Percentiles rank a stretch among this genome's conserved stretches.
phyloP scores from a whole-genome alignment of 2,113 vertebrate species.

The Sprattus sprattus region DNA sequence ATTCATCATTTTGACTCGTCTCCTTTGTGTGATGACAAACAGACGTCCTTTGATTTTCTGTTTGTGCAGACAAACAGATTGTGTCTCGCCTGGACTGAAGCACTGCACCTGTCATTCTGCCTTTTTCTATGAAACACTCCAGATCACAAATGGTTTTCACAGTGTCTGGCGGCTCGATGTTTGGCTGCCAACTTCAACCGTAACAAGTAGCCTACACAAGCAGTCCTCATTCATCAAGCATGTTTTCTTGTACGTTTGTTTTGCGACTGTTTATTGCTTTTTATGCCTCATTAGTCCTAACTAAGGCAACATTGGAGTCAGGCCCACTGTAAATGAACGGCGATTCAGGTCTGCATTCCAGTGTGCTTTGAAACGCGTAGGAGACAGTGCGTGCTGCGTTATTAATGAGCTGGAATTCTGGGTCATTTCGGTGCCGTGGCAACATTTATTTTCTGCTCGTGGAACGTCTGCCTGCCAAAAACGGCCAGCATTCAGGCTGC shows the following conservation, averaged over 20 bases:
- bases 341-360: slow-evolving; percentile 55
- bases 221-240: not conserved
- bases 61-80: not conserved
- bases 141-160: not conserved
- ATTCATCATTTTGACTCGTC: not conserved
- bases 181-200: not conserved
- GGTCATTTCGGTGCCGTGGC: slow-evolving; percentile 29
- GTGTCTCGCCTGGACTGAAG: not conserved
- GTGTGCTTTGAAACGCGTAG: slow-evolving; percentile 42
- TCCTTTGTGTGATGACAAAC: not conserved
- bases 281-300: not conserved
- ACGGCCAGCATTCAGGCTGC: not conserved
- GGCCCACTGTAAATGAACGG: not conserved
- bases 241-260: not conserved
- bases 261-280: not conserved
- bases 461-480: not conserved
- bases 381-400: slow-evolving; percentile 47
- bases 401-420: slow-evolving; percentile 64
- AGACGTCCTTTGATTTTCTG: not conserved
- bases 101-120: not conserved
- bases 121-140: not conserved
- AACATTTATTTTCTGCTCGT: slow-evolving; percentile 24
- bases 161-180: not conserved
- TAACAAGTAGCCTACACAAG: not conserved
- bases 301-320: not conserved